Conservation (phyloP, 2,888 invertebrate species). For the Sarcophaga rosellei region DNA sequence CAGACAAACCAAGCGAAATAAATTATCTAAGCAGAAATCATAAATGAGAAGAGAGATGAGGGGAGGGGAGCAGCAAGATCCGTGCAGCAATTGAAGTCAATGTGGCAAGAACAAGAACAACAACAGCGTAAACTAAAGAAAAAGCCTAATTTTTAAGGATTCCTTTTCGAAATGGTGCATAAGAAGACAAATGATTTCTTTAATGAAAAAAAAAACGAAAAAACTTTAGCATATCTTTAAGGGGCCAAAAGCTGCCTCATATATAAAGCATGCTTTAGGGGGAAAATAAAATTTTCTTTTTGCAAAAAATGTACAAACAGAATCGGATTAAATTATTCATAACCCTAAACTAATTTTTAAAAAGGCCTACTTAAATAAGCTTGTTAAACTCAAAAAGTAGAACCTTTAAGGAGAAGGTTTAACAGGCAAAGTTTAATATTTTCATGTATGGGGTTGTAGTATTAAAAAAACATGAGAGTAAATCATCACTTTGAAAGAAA, state of each 20-base stretch:
- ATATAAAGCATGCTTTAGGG: background rate
- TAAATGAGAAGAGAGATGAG: conserved; percentile 14
- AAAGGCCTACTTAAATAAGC: background rate
- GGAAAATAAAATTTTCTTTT: background rate
- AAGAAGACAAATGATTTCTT: background rate
- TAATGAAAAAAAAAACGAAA: background rate
- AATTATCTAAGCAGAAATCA: conserved; percentile 47
- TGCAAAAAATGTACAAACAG: background rate
- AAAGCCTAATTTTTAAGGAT: conserved; percentile 18
- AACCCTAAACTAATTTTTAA: background rate
- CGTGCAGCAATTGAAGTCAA: conserved; percentile 24
- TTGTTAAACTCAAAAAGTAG: no score
- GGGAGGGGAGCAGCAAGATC: no score
- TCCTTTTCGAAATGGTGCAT: background rate
- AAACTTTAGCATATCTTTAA: background rate
- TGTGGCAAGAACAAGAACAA: background rate
- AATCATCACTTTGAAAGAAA: no score
- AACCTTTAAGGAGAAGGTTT: no score
- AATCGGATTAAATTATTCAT: background rate
- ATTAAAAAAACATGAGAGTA: no score
- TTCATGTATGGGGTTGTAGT: no score
- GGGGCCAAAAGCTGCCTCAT: background rate
- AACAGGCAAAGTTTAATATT: no score
- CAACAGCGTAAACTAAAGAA: background rate
- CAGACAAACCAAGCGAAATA: conserved; percentile 13